Evolutionary conservation across 2,888 invertebrate species (phyloP).

Genomic region (Nomada fucata): DNA sequence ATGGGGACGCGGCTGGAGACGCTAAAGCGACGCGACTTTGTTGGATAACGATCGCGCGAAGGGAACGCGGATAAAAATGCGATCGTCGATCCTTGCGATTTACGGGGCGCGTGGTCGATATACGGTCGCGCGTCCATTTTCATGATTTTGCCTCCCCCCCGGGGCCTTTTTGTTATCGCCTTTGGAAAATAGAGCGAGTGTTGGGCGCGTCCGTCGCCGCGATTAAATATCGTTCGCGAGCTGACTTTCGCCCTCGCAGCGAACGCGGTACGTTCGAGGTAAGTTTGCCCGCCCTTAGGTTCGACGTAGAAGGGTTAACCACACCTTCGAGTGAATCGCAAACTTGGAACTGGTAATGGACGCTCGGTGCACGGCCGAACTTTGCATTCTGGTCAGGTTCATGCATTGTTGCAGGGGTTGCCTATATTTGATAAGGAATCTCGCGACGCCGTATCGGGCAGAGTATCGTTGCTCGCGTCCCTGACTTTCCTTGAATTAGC

Average conservation of each 20-base stretch:
- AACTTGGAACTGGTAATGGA: constrained; percentile 23
- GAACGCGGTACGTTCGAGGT: neutral
- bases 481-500: constrained; percentile 34
- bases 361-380: neutral
- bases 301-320: constrained; percentile 48
- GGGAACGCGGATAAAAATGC: constrained; percentile 7
- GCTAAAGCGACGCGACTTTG: constrained; percentile 7
- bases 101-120: constrained; percentile 4
- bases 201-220: neutral
- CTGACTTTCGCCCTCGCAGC: neutral
- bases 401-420: constrained; percentile 2
- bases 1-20: neutral
- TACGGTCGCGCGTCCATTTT: neutral
- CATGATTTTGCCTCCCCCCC: too few relatives aligned
- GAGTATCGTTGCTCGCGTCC: neutral
- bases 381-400: constrained; percentile 21
- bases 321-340: constrained; percentile 37
- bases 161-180: neutral
- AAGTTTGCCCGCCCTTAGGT: constrained; percentile 15
- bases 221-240: neutral
- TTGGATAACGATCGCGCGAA: constrained; percentile 21
- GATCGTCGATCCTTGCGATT: neutral
- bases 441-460: constrained; percentile 4
- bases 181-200: neutral
- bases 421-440: constrained; percentile 40